phyloP scores from a whole-genome alignment of 1,140 invertebrate genomes.

The Drosophila tsacasi region DNA sequence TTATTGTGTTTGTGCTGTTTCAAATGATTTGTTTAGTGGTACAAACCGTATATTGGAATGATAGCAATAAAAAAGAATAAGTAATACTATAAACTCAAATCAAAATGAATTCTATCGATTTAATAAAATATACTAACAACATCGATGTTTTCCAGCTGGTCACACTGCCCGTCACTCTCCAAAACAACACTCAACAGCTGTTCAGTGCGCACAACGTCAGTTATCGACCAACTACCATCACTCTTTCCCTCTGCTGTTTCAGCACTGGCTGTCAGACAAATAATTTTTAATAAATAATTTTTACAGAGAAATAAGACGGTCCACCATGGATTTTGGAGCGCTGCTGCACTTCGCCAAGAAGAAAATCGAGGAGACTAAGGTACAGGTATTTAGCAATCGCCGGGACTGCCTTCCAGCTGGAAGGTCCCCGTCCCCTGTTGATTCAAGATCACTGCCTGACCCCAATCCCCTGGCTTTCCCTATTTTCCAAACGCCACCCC shows the following conservation, averaged over 20 bases:
- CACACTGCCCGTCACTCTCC: not conserved
- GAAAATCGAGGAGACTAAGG: slow-evolving; percentile 86
- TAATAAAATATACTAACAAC: not conserved
- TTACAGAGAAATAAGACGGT: not conserved
- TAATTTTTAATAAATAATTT: not conserved
- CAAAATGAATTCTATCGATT: not conserved
- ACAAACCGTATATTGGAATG: too few relatives aligned
- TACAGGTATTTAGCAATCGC: slow-evolving; percentile 78
- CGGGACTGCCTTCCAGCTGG: not conserved
- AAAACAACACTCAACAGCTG: slow-evolving; percentile 8
- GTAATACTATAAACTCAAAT: too few relatives aligned
- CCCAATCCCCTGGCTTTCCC: slow-evolving; percentile 24
- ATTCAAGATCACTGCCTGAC: slow-evolving; percentile 26
- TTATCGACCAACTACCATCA: not conserved
- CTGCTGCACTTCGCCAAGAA: slow-evolving; percentile 88
- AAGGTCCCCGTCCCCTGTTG: not conserved
- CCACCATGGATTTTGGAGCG: slow-evolving; percentile 88
- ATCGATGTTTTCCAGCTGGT: not conserved
- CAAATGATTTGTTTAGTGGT: too few relatives aligned
- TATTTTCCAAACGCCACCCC: not conserved
- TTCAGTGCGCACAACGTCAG: not conserved
- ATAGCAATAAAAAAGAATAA: too few relatives aligned
- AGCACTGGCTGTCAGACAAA: slow-evolving; percentile 10
- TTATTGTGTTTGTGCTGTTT: not conserved
- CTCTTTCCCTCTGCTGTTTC: slow-evolving; percentile 4